Evolutionary conservation across 2,888 invertebrate species (phyloP), one percentile per base, ranked within the genome.

Genomic region (Polietes domitor): DNA sequence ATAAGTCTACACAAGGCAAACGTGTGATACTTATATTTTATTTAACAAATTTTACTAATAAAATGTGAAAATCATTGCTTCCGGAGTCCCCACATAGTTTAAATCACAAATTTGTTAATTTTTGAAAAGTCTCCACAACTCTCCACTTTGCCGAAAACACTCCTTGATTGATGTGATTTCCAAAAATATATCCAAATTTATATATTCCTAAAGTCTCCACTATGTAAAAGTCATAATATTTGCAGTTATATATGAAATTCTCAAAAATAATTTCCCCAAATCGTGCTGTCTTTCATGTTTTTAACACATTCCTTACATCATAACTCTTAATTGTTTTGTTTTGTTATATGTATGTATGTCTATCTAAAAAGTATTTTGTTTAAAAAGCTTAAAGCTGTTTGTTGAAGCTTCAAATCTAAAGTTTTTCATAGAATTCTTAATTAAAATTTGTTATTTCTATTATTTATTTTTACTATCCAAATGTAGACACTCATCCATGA

Each of bases 401-500:
- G n/a, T 37, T 6, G 37, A 72, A 77, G 58, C 28, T 68, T 68
- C 21, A 32, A 63, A 21, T 9, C 15, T 50, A 41, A 50, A 19
- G 32, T 19, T 6, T n/a, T 68, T 68, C 41, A 55, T n/a, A 17
- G 12, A 37, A 1, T 63, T 24, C 4, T 2, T 50, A n/a, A 9
- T 70, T 63, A 32, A 63, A 26, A 28, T 24, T 37, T 19, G 26
- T 71, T n/a, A n/a, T n/a, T 53, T 47, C 4, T 63, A 24, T 53
- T n/a, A 9, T 80, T 73, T 21, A 15, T 37, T 10, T 50, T 26
- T 28, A 17, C 28, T 12, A 17, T 47, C 12, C 15, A 32, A n/a
- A 65, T 26, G 80, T 91, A 97, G 97, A 96, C 96, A 68, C 95
- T 95, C 92, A 95, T 97, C 65, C 95, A 95, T 89, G 97, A 97